phyloP scores from a whole-genome alignment of 2,113 vertebrate genomes.

The Plecturocebus donacophilus region DNA sequence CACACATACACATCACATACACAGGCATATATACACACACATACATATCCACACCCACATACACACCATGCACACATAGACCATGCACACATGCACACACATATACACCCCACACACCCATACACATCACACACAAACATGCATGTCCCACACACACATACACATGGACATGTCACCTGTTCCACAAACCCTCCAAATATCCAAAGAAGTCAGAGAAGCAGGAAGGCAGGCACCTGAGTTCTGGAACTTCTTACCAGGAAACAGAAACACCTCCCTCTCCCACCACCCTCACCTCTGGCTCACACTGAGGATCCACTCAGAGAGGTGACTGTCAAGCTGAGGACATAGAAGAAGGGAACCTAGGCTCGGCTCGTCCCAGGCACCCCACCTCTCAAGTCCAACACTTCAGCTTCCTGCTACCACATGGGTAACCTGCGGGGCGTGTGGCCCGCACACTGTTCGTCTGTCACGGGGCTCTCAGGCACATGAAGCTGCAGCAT shows the following conservation, averaged over 20 bases:
- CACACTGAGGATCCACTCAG: neutral
- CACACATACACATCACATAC: too few species aligned
- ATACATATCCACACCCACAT: neutral
- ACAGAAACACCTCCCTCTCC: neutral
- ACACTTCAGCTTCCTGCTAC: neutral
- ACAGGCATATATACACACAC: too few species aligned
- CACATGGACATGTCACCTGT: neutral
- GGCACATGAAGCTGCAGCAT: neutral
- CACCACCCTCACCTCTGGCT: neutral
- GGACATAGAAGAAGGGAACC: neutral
- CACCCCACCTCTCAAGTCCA: neutral
- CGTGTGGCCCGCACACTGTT: neutral
- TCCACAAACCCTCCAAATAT: neutral
- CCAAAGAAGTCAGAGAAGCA: neutral
- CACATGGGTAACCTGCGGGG: neutral
- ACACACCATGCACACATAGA: too few species aligned
- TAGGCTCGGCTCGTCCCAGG: neutral
- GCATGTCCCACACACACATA: neutral
- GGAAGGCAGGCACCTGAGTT: neutral
- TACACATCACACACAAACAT: neutral
- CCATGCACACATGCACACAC: neutral
- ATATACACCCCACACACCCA: neutral
- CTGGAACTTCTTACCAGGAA: neutral
- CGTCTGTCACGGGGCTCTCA: too few species aligned
- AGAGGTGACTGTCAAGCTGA: neutral